Conservation (phyloP, 2,888 invertebrate genomes). For the Magallana nippona region DNA sequence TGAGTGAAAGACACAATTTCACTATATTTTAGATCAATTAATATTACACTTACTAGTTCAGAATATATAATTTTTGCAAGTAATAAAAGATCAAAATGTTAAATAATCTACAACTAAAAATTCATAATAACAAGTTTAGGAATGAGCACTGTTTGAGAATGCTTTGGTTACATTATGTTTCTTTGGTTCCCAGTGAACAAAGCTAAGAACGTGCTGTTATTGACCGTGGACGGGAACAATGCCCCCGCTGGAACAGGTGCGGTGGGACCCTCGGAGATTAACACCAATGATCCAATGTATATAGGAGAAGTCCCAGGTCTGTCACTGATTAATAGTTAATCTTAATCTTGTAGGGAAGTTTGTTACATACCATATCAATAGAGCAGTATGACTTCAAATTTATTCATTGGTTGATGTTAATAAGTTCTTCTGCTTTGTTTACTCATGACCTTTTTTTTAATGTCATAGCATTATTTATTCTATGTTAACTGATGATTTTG, state of each 20-base stretch:
- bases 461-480: not conserved
- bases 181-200: constrained; percentile 82
- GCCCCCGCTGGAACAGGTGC: constrained; percentile 86
- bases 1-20: constrained; percentile 59
- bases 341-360: too few relatives aligned
- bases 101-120: too few relatives aligned
- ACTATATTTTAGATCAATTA: too few relatives aligned
- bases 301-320: constrained; percentile 90
- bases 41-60: too few relatives aligned
- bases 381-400: too few relatives aligned
- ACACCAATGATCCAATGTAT: constrained; percentile 89
- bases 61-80: too few relatives aligned
- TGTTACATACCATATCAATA: not conserved
- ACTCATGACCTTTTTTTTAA: too few relatives aligned
- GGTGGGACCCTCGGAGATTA: constrained; percentile 86
- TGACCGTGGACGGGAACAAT: constrained; percentile 88
- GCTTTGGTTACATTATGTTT: not conserved
- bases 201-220: constrained; percentile 93
- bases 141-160: not conserved
- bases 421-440: too few relatives aligned
- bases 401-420: too few relatives aligned
- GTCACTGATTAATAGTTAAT: too few relatives aligned
- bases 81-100: too few relatives aligned
- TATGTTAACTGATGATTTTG: not conserved
- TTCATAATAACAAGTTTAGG: too few relatives aligned